Conservation (phyloP, 1,140 invertebrate species). For the Patella vulgata region DNA sequence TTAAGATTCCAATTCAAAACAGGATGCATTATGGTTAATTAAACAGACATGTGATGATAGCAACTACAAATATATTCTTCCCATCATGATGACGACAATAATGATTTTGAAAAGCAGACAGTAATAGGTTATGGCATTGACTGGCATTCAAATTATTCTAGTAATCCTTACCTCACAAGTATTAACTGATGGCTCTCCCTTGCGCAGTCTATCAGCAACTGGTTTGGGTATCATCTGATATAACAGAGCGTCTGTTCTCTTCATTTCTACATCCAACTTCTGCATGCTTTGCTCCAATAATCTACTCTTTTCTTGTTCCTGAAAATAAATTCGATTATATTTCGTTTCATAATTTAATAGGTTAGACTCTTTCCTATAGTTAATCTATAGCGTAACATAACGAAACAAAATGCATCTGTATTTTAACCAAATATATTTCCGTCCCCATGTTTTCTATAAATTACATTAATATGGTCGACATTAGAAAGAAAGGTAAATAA, state of each 20-base stretch:
- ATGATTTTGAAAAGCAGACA: neutral
- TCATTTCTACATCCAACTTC: conserved; percentile 95
- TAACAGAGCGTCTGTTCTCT: conserved; percentile 90
- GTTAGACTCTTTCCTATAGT: too few species aligned
- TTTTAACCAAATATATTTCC: too few species aligned
- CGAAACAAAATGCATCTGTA: too few species aligned
- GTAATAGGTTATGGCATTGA: neutral
- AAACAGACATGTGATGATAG: neutral
- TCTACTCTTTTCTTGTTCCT: conserved; percentile 94
- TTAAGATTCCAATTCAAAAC: too few species aligned
- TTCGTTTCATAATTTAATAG: too few species aligned
- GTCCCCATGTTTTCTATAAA: too few species aligned
- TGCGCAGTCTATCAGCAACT: conserved; percentile 89
- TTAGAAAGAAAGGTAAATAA: too few species aligned
- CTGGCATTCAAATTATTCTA: too few species aligned
- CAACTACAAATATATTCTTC: neutral
- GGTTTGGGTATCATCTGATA: conserved; percentile 98
- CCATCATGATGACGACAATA: neutral
- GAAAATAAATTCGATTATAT: too few species aligned
- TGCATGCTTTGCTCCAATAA: conserved; percentile 96
- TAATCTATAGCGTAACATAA: too few species aligned
- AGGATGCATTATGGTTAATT: neutral
- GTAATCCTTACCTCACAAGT: conserved; percentile 95
- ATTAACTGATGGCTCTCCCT: conserved; percentile 92
- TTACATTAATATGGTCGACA: too few species aligned